These are phyloP conservation scores for Eristalis arbustorum DNA, from an alignment of 2,888 invertebrate genomes.

Conservation along the genomic window DNA sequence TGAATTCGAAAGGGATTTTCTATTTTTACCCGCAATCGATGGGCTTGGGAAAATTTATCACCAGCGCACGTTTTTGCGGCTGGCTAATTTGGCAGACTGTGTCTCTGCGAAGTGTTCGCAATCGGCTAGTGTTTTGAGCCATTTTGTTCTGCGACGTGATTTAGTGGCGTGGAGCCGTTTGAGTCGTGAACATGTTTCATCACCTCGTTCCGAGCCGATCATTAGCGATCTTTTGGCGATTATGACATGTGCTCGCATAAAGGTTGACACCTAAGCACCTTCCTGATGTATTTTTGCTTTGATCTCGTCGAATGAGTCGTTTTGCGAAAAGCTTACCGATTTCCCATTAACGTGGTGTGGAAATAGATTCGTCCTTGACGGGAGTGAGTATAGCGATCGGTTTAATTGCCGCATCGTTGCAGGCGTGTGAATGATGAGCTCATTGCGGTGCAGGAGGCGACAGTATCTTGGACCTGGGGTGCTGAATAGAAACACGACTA, in stretches of 20 bases:
- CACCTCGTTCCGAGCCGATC: not conserved
- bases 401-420: not conserved
- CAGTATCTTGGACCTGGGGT: not conserved
- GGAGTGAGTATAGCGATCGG: not conserved
- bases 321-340: not conserved
- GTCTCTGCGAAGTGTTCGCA: not conserved
- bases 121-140: not conserved
- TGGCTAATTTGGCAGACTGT: not conserved
- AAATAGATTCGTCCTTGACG: not conserved
- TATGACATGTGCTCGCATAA: not conserved
- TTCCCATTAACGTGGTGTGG: not conserved
- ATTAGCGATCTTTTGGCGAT: not conserved
- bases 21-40: slow-evolving; percentile 7
- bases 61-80: not conserved
- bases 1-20: slow-evolving; percentile 1
- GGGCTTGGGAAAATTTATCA: slow-evolving; percentile 12
- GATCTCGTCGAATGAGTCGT: not conserved
- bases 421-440: not conserved
- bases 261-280: not conserved
- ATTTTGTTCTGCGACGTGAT: not conserved
- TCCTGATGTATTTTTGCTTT: not conserved
- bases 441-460: not conserved
- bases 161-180: not conserved
- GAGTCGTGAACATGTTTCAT: not conserved
- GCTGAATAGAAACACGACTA: not conserved